A percentile compares a stretch with the other conserved stretches of the same genome.
Conservation (phyloP, 2,888 invertebrate genomes). For the Polylopha cassiicola region DNA sequence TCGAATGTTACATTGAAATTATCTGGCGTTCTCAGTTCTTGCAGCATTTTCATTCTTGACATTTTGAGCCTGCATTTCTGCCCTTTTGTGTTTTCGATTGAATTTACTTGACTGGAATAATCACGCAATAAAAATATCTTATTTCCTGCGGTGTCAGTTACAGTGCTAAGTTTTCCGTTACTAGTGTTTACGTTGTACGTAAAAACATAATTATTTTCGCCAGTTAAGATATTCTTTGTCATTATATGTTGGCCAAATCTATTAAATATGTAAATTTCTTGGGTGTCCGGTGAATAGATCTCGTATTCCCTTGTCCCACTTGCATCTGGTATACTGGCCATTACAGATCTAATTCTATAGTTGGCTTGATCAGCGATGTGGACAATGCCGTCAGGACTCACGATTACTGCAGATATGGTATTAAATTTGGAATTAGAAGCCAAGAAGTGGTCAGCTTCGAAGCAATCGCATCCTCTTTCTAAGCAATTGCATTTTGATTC, state of each 20-base stretch:
- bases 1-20: slow-evolving; percentile 96
- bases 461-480: slow-evolving; percentile 94
- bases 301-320: slow-evolving; percentile 92
- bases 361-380: slow-evolving; percentile 97
- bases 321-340: slow-evolving; percentile 92
- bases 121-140: slow-evolving; percentile 90
- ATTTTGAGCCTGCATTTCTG: slow-evolving; percentile 93
- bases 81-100: slow-evolving; percentile 95
- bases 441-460: slow-evolving; percentile 92
- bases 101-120: slow-evolving; percentile 92
- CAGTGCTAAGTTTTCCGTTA: slow-evolving; percentile 94
- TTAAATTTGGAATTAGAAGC: slow-evolving; percentile 96
- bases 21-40: slow-evolving; percentile 93
- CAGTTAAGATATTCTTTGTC: slow-evolving; percentile 96
- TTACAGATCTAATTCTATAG: slow-evolving; percentile 90
- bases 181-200: slow-evolving; percentile 98
- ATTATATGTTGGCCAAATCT: slow-evolving; percentile 96
- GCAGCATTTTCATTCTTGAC: slow-evolving; percentile 95
- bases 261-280: slow-evolving; percentile 96
- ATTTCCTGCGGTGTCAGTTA: slow-evolving; percentile 95
- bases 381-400: slow-evolving; percentile 95
- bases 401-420: slow-evolving; percentile 93
- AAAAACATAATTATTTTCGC: slow-evolving; percentile 94
- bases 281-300: slow-evolving; percentile 95
- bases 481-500: slow-evolving; percentile 96